Evolutionary conservation across 1,140 invertebrate species (phyloP).

Genomic region (Glossosoma conforme): DNA sequence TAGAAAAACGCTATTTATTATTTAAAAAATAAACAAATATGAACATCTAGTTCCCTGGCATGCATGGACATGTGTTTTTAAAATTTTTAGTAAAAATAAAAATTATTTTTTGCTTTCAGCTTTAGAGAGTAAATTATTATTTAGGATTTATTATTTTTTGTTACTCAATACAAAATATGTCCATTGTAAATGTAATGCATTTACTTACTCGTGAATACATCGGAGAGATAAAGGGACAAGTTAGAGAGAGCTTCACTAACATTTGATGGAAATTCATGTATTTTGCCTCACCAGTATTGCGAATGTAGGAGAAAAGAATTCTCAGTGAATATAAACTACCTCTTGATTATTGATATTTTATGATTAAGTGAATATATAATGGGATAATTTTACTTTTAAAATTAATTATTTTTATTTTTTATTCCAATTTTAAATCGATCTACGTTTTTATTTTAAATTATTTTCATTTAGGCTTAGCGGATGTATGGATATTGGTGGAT

Average conservation of each 20-base stretch:
- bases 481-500: neutral
- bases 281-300: slow-evolving; percentile 28
- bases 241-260: too few relatives aligned
- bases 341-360: slow-evolving; percentile 30
- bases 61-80: too few relatives aligned
- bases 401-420: neutral
- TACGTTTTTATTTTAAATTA: slow-evolving; percentile 2
- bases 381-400: slow-evolving; percentile 6
- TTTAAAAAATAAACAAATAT: too few relatives aligned
- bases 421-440: neutral
- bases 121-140: slow-evolving; percentile 1
- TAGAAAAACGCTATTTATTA: too few relatives aligned
- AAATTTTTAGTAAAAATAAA: too few relatives aligned
- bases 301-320: slow-evolving; percentile 23
- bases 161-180: too few relatives aligned
- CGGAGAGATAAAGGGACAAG: too few relatives aligned
- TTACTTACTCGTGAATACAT: too few relatives aligned
- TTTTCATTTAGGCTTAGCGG: neutral
- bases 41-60: too few relatives aligned
- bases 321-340: slow-evolving; percentile 32
- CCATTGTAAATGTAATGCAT: too few relatives aligned
- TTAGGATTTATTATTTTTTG: too few relatives aligned
- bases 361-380: neutral
- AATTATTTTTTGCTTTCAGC: neutral
- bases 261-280: too few relatives aligned